A percentile compares a stretch with the other conserved stretches of the same genome.
Evolutionary conservation across 2,113 vertebrate species (phyloP).

Genomic region (Malurus melanocephalus): DNA sequence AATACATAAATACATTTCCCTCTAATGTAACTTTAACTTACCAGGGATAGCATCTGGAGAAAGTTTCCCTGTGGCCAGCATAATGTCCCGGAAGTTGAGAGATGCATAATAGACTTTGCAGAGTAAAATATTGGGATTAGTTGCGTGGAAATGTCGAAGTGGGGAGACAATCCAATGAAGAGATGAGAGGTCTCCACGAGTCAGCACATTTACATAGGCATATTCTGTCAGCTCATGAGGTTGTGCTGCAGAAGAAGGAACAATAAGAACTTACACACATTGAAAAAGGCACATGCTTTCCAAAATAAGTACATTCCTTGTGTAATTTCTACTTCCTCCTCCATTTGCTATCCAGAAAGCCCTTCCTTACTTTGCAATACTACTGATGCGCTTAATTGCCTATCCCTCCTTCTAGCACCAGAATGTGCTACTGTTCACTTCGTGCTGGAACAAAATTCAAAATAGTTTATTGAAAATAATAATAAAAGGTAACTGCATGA

Average conservation of each 20-base stretch:
- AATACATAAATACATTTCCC: neutral
- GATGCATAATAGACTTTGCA: conserved; percentile 89
- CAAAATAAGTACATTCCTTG: neutral
- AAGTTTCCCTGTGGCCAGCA: conserved; percentile 95
- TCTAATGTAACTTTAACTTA: conserved; percentile 35
- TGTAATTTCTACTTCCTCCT: neutral
- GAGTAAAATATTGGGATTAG: conserved; percentile 64
- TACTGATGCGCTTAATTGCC: neutral
- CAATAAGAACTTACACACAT: neutral
- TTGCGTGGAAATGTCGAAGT: conserved; percentile 66
- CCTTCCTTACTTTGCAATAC: neutral
- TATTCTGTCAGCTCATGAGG: conserved; percentile 78
- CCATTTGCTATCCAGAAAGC: neutral
- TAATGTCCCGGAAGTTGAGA: conserved; percentile 94
- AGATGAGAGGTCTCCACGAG: conserved; percentile 91
- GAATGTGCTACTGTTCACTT: neutral
- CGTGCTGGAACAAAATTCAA: neutral
- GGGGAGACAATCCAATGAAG: conserved; percentile 92
- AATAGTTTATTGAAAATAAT: neutral
- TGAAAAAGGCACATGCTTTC: neutral
- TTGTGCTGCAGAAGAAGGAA: conserved; percentile 65
- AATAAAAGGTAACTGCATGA: neutral
- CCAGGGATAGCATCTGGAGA: conserved; percentile 94
- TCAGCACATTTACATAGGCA: conserved; percentile 89
- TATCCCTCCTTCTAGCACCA: neutral